phyloP scores from a whole-genome alignment of 1,140 invertebrate species.

The Stratiolaelaps scimitus region DNA sequence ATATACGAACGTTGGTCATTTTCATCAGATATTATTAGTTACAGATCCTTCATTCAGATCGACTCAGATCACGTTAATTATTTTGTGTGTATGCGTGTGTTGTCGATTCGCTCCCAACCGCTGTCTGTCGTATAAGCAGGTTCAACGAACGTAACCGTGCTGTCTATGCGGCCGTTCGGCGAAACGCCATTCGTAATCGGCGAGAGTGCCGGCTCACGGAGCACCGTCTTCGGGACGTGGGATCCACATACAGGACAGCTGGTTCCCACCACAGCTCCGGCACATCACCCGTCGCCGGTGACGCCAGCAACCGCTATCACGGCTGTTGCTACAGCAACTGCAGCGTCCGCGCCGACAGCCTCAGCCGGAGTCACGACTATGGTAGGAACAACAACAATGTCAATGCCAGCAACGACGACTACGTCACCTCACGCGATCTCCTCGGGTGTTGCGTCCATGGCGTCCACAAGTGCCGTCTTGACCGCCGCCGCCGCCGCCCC shows the following conservation, averaged over 20 bases:
- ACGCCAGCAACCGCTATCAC: too few species aligned
- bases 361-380: not conserved
- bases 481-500: too few species aligned
- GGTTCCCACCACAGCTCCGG: not conserved
- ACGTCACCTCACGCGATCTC: not conserved
- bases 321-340: not conserved
- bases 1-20: too few species aligned
- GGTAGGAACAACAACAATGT: not conserved
- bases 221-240: slow-evolving; percentile 21
- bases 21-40: too few species aligned
- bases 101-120: too few species aligned
- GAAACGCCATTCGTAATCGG: slow-evolving; percentile 26
- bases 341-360: slow-evolving; percentile 1
- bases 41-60: too few species aligned
- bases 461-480: too few species aligned
- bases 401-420: not conserved
- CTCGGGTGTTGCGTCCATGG: too few species aligned
- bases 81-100: too few species aligned
- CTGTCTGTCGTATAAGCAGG: too few species aligned
- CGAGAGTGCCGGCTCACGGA: slow-evolving; percentile 8
- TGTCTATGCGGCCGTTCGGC: slow-evolving; percentile 15
- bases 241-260: slow-evolving; percentile 21
- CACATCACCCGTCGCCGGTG: too few species aligned
- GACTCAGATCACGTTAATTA: too few species aligned
- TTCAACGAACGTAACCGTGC: not conserved